These are phyloP conservation scores for Caenorhabditis becei DNA, from an alignment of 2,888 invertebrate genomes.

Conservation along the genomic window DNA sequence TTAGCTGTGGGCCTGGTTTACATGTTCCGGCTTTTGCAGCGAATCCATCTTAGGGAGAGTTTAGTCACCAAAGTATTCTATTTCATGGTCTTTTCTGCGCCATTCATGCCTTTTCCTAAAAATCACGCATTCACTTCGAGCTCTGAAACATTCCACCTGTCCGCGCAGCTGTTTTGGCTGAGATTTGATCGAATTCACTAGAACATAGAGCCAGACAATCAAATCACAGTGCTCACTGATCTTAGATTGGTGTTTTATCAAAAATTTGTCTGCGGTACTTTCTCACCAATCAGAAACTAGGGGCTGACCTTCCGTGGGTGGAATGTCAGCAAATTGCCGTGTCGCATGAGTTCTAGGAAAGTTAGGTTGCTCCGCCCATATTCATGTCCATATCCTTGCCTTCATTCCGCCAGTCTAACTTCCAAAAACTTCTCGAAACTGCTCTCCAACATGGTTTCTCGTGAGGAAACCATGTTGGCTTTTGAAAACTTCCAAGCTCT, in stretches of 20 bases:
- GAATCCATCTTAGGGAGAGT: slow-evolving; percentile 26
- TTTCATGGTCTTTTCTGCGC: slow-evolving; percentile 29
- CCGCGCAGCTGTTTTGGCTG: background rate
- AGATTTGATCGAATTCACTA: background rate
- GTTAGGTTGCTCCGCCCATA: too few species aligned
- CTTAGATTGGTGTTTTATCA: background rate
- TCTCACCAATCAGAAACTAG: background rate
- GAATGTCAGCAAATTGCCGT: background rate
- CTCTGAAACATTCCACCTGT: background rate
- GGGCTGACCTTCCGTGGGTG: background rate
- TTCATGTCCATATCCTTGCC: too few species aligned
- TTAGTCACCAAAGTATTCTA: slow-evolving; percentile 47
- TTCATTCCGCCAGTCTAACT: too few species aligned
- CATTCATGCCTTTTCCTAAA: slow-evolving; percentile 15
- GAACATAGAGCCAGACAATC: background rate
- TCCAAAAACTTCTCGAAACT: too few species aligned
- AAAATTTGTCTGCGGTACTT: background rate
- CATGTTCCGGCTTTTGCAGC: slow-evolving; percentile 15
- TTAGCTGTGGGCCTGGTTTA: slow-evolving; percentile 12
- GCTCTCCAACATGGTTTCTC: background rate
- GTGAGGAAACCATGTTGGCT: background rate
- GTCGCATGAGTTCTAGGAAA: background rate
- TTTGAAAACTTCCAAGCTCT: background rate
- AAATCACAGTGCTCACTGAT: background rate
- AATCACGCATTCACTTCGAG: slow-evolving; percentile 5